Conservation (phyloP, 2,888 invertebrate species). For the Coecobrya sp. region DNA sequence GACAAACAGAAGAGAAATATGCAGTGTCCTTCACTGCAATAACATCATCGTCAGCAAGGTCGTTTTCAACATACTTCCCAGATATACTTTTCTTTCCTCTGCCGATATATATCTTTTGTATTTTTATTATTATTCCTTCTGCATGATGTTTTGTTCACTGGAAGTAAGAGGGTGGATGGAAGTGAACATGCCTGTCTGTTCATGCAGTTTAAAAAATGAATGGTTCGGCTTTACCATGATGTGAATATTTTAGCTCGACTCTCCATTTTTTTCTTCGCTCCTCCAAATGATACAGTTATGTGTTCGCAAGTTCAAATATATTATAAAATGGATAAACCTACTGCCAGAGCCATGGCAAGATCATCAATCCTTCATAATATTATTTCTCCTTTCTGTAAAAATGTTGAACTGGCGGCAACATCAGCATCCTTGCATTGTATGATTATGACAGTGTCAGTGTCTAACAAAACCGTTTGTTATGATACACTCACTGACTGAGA, state of each 20-base stretch:
- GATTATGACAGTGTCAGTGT: conserved; percentile 74
- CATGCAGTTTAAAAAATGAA: conserved; percentile 65
- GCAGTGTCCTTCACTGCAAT: conserved; percentile 61
- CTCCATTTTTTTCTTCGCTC: neutral
- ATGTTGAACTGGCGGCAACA: conserved; percentile 55
- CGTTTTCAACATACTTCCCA: conserved; percentile 30
- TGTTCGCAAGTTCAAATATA: neutral
- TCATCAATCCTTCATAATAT: conserved; percentile 76
- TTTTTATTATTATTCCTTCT: conserved; percentile 52
- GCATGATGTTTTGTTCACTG: conserved; percentile 61
- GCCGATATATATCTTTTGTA: conserved; percentile 1
- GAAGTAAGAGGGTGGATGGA: conserved; percentile 27
- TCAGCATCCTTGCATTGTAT: conserved; percentile 58
- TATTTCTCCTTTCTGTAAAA: conserved; percentile 22
- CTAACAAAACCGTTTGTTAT: conserved; percentile 55
- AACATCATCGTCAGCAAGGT: conserved; percentile 75
- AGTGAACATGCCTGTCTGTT: conserved; percentile 39
- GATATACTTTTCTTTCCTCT: neutral
- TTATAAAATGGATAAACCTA: neutral
- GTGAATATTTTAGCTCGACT: conserved; percentile 57
- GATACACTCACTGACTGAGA: neutral
- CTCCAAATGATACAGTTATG: conserved; percentile 20
- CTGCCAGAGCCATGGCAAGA: conserved; percentile 38
- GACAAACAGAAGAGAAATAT: neutral
- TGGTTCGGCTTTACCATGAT: conserved; percentile 47